Base-by-base conservation (phyloP, 2,888 invertebrate genomes). In the Agonopterix alstromeriana region DNA sequence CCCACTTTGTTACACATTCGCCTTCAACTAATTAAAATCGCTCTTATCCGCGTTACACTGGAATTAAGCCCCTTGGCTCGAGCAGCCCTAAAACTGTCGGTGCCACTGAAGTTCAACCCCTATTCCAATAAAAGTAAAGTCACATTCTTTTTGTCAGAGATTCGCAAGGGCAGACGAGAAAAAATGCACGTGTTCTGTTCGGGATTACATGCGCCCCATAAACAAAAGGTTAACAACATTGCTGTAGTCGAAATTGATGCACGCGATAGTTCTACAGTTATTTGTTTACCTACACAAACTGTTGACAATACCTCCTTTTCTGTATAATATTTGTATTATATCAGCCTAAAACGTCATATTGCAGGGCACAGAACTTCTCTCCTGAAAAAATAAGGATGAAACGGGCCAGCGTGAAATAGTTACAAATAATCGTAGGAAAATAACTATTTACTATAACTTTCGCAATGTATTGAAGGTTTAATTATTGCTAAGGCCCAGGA, bases 131-230 rank as follows among this genome's bases (percentile, higher is more conserved):
- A 27, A n/a, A 8, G 46, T 69, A 77, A 59, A 63, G 73, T 65
- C 38, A 45, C 8, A 54, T 53, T 67, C 70, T 65, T 10, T 36
- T 27, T 53, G 45, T 57, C 54, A 14, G 4, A 41, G 43, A 47
- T 41, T 42, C 45, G 45, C 50, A 49, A 63, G 70, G 64, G 69
- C 61, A 61, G 67, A 67, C 82, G 85, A 75, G 87, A 84, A 85
- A 87, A 83, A 86, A 86, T 82, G 77, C 86, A 86, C 86, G 86
- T 86, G 87, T 87, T 84, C 82, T 82, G 80, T 84, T 82, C 78
- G 80, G 83, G 86, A 87, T 88, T 87, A 87, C 85, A 82, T 70
- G 72, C 76, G 74, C 77, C 75, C 77, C 68, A 73, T 82, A 83
- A 86, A 86, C 84, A 84, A 85, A 75, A 83, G 82, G 81, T 80